Evolutionary conservation across 2,797 vertebrate genomes (phyloP).

Genomic region (Serranus cabrilla): DNA sequence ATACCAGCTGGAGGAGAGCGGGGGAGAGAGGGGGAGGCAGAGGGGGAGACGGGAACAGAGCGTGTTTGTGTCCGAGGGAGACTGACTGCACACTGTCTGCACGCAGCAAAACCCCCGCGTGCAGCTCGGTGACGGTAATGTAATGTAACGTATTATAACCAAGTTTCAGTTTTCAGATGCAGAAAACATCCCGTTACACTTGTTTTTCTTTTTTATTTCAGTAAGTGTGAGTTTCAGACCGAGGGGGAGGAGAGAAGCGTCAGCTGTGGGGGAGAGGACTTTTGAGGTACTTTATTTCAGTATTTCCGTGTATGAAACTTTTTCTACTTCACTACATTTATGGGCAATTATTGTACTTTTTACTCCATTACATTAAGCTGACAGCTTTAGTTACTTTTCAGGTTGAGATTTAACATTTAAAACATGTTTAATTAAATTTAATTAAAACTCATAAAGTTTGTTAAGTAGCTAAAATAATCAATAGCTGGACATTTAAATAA

Average conservation of each 20-base stretch:
- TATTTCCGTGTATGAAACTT: neutral
- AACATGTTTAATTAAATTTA: too few relatives aligned
- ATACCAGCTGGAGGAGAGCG: slow-evolving; percentile 79
- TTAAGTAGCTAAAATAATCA: too few relatives aligned
- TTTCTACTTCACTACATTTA: neutral
- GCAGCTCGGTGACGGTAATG: slow-evolving; percentile 15
- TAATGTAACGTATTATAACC: slow-evolving; percentile 16
- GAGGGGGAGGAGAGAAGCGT: too few relatives aligned
- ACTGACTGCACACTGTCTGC: slow-evolving; percentile 45
- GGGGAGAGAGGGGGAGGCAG: slow-evolving; percentile 10
- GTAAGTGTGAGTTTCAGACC: neutral
- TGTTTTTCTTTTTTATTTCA: neutral
- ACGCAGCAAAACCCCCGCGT: slow-evolving; percentile 41
- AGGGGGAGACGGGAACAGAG: slow-evolving; percentile 60
- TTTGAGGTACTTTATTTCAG: neutral
- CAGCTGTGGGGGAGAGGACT: too few relatives aligned
- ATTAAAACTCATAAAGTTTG: too few relatives aligned
- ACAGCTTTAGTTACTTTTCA: too few relatives aligned
- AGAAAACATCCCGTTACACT: neutral
- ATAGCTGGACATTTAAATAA: too few relatives aligned
- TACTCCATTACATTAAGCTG: neutral
- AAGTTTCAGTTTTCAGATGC: slow-evolving; percentile 16
- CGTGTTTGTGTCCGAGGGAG: slow-evolving; percentile 64
- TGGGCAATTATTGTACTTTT: neutral
- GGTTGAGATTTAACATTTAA: too few relatives aligned